Evolutionary conservation across 2,888 invertebrate species (phyloP).

Genomic region (Lacanobia wlatinum): DNA sequence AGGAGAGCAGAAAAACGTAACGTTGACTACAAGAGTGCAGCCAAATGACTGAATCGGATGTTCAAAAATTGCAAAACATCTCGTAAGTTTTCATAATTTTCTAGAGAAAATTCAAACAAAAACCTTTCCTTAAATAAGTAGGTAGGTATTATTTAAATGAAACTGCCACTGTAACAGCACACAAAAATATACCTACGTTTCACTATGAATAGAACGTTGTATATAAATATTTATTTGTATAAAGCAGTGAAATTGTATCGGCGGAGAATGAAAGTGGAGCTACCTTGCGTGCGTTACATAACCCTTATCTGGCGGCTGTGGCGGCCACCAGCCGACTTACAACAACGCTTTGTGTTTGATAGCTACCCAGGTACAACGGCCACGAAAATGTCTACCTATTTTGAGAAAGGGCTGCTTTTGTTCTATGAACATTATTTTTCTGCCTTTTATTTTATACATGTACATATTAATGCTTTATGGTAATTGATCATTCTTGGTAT

Average conservation of each 20-base stretch:
- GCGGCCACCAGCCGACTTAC: slow-evolving; percentile 57
- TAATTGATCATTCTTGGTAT: too few species aligned
- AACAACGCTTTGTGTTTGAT: slow-evolving; percentile 67
- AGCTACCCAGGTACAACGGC: slow-evolving; percentile 51
- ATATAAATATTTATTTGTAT: slow-evolving; percentile 39
- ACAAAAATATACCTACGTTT: background rate
- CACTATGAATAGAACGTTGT: slow-evolving; percentile 15
- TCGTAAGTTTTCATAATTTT: background rate
- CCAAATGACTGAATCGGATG: too few species aligned
- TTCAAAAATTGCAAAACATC: too few species aligned
- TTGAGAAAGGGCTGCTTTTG: background rate
- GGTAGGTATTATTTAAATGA: background rate
- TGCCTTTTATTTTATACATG: background rate
- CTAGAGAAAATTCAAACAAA: background rate
- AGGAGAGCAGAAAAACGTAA: too few species aligned
- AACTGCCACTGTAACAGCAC: background rate
- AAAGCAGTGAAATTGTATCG: slow-evolving; percentile 59
- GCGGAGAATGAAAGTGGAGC: slow-evolving; percentile 65
- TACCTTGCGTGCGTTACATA: slow-evolving; percentile 63
- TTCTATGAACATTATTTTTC: background rate
- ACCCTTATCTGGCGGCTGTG: slow-evolving; percentile 56
- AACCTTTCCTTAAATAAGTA: background rate
- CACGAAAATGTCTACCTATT: slow-evolving; percentile 17
- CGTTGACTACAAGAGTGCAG: too few species aligned
- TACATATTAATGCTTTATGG: too few species aligned